These are phyloP conservation scores for Anguilla rostrata DNA, from an alignment of 2,113 vertebrate species.

Conservation along the genomic window DNA sequence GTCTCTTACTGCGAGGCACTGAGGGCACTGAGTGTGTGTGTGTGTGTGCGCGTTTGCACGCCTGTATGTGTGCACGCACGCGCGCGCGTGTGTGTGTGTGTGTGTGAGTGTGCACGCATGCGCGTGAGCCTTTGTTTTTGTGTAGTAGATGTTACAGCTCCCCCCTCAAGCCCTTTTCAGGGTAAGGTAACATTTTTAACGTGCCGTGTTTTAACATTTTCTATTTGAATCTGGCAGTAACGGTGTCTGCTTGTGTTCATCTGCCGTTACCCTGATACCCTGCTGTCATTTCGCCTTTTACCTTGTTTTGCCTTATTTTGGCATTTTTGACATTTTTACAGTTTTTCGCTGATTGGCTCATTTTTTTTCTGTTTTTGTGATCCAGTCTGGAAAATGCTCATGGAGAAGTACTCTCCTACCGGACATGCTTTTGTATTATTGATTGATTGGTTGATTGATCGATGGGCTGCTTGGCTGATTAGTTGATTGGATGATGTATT, in stretches of 20 bases:
- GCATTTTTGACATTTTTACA: neutral
- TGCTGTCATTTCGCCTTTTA: too few relatives aligned
- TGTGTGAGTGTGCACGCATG: slow-evolving; percentile 31
- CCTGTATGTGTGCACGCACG: slow-evolving; percentile 15
- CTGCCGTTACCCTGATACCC: too few relatives aligned
- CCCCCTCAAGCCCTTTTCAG: too few relatives aligned
- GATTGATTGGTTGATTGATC: neutral
- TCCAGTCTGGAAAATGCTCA: neutral
- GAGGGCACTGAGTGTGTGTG: neutral
- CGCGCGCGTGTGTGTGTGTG: neutral
- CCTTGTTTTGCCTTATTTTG: neutral
- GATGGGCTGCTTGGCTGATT: neutral
- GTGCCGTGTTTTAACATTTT: too few relatives aligned
- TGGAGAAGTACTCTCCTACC: neutral
- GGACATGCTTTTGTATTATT: neutral
- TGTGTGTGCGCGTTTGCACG: slow-evolving; percentile 20
- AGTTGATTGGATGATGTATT: neutral
- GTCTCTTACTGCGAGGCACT: neutral
- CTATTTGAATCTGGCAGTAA: too few relatives aligned
- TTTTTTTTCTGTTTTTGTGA: neutral
- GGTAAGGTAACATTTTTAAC: too few relatives aligned
- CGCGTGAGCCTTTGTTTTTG: slow-evolving; percentile 18
- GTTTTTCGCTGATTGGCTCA: neutral
- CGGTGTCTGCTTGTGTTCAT: too few relatives aligned
- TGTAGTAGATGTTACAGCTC: neutral